Evolutionary conservation across 2,888 invertebrate genomes (phyloP), one percentile per base, ranked within the genome.

Genomic region (Clanis bilineata): DNA sequence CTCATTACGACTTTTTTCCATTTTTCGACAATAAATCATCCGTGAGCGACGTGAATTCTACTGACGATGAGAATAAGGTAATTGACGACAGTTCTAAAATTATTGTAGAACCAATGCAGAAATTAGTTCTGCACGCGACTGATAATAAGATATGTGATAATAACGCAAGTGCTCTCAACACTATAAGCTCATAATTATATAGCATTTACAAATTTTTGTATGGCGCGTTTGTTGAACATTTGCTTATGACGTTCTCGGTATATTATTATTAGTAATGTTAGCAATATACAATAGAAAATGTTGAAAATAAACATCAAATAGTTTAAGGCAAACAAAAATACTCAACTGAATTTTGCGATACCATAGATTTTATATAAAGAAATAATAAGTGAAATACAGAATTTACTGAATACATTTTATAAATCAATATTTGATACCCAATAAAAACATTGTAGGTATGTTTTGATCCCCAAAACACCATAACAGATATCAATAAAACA

Each of bases 101-200:
- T 79, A 89, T 92, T 79, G 71, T 92, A 90, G 90, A 92, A 78
- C 86, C 92, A 84, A 89, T 92, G 92, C 92, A 90, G 85, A 90
- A 92, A 71, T 61, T 92, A 88, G 88, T 86, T 83, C 82, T 92
- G 89, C 90, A 86, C 82, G 81, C 91, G 92, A 92, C 92, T 91
- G 92, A 92, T 88, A 92, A 87, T 78, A 88, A 88, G 82, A 82
- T 89, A 86, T 92, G 92, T 92, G 92, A 92, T 92, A 92, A 84
- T 88, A 90, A 88, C 67, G 77, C 85, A 80, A 90, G 88, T 85
- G 86, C 88, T 82, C 85, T 91, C 85, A 88, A 87, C 86, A 88
- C 91, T 78, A 80, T 89, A 86, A 88, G 86, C 79, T 85, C 87
- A 73, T 89, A 89, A 85, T 82, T 79, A 65, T 77, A 82, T 80